Conservation (phyloP, 2,113 vertebrate species). For the Podilymbus podiceps region DNA sequence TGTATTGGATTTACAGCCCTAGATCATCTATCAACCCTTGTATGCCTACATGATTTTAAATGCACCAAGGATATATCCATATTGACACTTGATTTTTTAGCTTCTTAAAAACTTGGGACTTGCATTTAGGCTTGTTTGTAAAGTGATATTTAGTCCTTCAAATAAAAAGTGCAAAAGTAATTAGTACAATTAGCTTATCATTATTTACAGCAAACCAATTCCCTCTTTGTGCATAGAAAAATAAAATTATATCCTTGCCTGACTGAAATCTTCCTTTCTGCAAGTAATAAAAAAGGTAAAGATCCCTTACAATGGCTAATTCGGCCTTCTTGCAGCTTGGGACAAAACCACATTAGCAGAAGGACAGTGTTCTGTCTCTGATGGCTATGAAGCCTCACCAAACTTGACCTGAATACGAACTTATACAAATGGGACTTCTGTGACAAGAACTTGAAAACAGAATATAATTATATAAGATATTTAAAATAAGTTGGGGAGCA, state of each 20-base stretch:
- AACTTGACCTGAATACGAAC: background rate
- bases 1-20: too few relatives aligned
- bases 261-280: background rate
- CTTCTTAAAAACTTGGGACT: too few relatives aligned
- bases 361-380: background rate
- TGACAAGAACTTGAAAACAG: conserved; percentile 10
- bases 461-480: background rate
- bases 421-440: background rate
- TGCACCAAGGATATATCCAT: too few relatives aligned
- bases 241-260: background rate
- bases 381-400: background rate
- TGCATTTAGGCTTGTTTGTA: too few relatives aligned
- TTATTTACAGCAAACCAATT: background rate
- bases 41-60: too few relatives aligned
- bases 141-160: too few relatives aligned
- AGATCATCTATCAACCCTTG: too few relatives aligned
- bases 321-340: background rate
- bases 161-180: too few relatives aligned
- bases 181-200: too few relatives aligned
- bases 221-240: background rate
- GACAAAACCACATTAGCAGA: background rate
- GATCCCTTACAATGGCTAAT: background rate
- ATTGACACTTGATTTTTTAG: too few relatives aligned
- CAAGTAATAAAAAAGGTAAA: background rate
- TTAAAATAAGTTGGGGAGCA: background rate